Evolutionary conservation across 2,888 invertebrate species (phyloP).

Genomic region (Drosophila picticornis): DNA sequence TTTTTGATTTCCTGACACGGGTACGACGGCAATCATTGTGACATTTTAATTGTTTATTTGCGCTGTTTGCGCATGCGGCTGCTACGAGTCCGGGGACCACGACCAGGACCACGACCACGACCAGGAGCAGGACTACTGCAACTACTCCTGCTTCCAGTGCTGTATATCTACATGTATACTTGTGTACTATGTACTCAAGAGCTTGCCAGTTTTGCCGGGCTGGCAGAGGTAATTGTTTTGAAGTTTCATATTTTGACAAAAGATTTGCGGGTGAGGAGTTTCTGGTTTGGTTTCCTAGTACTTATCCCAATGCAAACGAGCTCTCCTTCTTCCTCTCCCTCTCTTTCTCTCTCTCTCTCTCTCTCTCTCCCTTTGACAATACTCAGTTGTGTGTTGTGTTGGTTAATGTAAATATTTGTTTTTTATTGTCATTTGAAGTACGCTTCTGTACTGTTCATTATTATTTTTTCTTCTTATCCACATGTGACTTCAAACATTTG

Average conservation of each 20-base stretch:
- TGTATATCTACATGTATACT: not conserved
- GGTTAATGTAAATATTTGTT: conserved; percentile 75
- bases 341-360: too few relatives aligned
- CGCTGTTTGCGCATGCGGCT: conserved; percentile 60
- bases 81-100: conserved; percentile 10
- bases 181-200: conserved; percentile 57
- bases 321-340: conserved; percentile 3
- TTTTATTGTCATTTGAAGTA: conserved; percentile 77
- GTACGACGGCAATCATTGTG: conserved; percentile 80
- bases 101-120: not conserved
- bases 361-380: not conserved
- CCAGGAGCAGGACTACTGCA: conserved; percentile 15
- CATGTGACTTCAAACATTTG: conserved; percentile 23
- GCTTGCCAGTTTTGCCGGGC: conserved; percentile 42
- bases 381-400: conserved; percentile 36
- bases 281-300: conserved; percentile 21
- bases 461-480: conserved; percentile 39
- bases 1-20: conserved; percentile 81
- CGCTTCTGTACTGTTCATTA: conserved; percentile 60
- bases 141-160: conserved; percentile 18
- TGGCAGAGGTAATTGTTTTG: conserved; percentile 61
- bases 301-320: conserved; percentile 33
- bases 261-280: conserved; percentile 72
- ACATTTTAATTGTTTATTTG: conserved; percentile 82
- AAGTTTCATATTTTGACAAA: conserved; percentile 69